Evolutionary conservation across 2,797 vertebrate species (phyloP), one percentile per base, ranked within the genome.

Genomic region (Mallotus villosus): DNA sequence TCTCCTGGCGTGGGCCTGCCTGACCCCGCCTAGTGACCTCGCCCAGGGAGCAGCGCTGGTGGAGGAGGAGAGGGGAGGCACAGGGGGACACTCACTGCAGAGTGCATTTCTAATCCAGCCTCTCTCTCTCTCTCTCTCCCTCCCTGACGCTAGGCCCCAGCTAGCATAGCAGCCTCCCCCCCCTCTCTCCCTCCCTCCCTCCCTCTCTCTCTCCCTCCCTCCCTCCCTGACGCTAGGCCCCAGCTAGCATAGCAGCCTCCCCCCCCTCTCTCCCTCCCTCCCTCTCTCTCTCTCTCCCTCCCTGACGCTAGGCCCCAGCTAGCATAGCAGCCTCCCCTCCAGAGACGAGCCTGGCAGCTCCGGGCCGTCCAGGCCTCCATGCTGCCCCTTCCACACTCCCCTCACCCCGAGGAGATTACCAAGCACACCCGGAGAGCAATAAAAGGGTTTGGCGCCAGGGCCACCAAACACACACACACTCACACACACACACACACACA

Each of bases 391-490:
- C 59, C 63, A 32, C 49, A 66, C 64, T 49, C 22, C 49, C 58
- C 37, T 22, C 60, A 67, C 22, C 72, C 63, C 25, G 63, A 65
- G 75, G 74, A 68, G 78, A 80, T 81, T 78, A 76, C 12, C 58
- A 82, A 82, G 72, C 63, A 41, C n/a, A 65, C 73, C 72, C 79
- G 77, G 74, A 5, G 61, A 68, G 79, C 78, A 74, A 75, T 86
- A 81, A 84, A 86, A 79, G 46, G 49, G 71, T 70, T 77, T 82
- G 86, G 82, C 86, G 83, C 86, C 86, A 82, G 77, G 34, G 74
- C 73, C 32, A n/a, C n/a, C n/a, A n/a, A n/a, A n/a, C n/a, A n/a
- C n/a, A n/a, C n/a, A n/a, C n/a, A n/a, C n/a, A n/a, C n/a, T n/a
- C n/a, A n/a, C n/a, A n/a, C n/a, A n/a, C n/a, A n/a, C n/a, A n/a